Base-by-base conservation (phyloP, 2,797 vertebrate genomes). In the Glossophaga mutica region DNA sequence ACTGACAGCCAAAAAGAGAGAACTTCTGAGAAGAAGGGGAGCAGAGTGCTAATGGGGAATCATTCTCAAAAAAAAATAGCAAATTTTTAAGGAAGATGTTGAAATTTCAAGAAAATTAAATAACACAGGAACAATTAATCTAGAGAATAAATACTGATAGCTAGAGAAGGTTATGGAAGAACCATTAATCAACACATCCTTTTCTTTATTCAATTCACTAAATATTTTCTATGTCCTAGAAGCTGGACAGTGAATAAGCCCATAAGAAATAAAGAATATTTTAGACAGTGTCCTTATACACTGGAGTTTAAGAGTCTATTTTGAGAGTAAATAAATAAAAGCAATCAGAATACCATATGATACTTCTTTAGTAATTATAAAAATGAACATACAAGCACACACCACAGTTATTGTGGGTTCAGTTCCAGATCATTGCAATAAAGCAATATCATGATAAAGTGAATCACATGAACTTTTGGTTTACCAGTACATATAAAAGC, bases 91-190 rank as follows among this genome's bases (percentile, higher is more conserved):
- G 34, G 5, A 81, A 94, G 94, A 78, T 73, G 12, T 77, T 57
- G 68, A 78, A 32, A 46, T 32, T 70, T 94, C 71, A 87, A 87
- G 74, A 89, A 92, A 93, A 93, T 44, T 89, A 84, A 87, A 59
- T 59, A 91, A 81, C 12, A 85, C 70, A 74, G 18, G 19, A 81
- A 92, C 65, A 76, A 10, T 70, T 87, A 84, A 87, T 78, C 22
- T 76, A 74, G 12, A 88, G 19, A 88, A 59, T 42, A 90, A 88
- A 91, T 5, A n/a, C 8, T 81, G 65, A 74, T 9, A 84, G 24
- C 42, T 52, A 88, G 12, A 26, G 46, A 81, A 85, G 18, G 8
- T 67, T 73, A 21, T 79, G 32, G 32, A n/a, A 42, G 19, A n/a
- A 22, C 21, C 15, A 26, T 50, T 83, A 78, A 85, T 24, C 16